phyloP scores from a whole-genome alignment of 2,888 invertebrate genomes.

The Xestia c-nigrum region DNA sequence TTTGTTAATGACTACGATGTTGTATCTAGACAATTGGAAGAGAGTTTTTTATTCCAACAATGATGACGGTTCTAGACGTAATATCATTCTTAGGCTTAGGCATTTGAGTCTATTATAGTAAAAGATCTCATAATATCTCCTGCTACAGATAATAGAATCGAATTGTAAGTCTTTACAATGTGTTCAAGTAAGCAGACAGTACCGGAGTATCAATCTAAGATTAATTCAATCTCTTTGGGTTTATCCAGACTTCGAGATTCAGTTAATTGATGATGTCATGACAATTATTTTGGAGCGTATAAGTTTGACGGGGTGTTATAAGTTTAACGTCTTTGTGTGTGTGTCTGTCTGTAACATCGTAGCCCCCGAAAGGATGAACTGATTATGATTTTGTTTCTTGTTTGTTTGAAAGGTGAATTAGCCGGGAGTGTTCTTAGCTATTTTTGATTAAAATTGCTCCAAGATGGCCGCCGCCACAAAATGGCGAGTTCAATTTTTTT shows the following conservation, averaged over 20 bases:
- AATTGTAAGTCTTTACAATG: neutral
- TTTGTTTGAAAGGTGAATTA: too few relatives aligned
- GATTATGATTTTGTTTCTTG: too few relatives aligned
- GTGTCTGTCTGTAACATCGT: too few relatives aligned
- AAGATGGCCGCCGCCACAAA: too few relatives aligned
- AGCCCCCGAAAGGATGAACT: too few relatives aligned
- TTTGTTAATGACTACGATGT: neutral
- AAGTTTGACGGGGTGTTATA: too few relatives aligned
- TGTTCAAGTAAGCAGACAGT: neutral
- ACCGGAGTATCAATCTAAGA: neutral
- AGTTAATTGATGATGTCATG: neutral
- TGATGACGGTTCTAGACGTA: neutral
- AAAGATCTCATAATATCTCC: neutral
- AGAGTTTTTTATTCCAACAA: conserved; percentile 19
- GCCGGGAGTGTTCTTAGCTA: too few relatives aligned
- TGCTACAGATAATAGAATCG: neutral
- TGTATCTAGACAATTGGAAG: conserved; percentile 5
- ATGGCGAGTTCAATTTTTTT: too few relatives aligned
- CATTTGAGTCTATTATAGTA: neutral
- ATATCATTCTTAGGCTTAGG: neutral
- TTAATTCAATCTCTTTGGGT: neutral
- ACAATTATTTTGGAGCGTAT: neutral
- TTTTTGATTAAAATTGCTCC: too few relatives aligned
- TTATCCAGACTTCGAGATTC: neutral
- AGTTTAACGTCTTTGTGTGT: too few relatives aligned